Conservation (phyloP, 2,113 vertebrate species). For the Siniperca knerii region DNA sequence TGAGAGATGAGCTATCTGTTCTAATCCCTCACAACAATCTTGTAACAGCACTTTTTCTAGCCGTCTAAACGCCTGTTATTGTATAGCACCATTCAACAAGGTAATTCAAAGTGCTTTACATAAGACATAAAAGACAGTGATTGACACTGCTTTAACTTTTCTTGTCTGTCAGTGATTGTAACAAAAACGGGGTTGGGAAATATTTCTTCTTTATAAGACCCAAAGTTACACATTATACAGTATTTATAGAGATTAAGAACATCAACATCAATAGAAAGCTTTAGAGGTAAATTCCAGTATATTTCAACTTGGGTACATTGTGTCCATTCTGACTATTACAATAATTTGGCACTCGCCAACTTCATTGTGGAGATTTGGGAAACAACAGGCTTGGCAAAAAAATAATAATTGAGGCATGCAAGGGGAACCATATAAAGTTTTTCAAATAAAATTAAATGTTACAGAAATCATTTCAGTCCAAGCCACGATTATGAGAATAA, state of each 20-base stretch:
- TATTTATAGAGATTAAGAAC: too few species aligned
- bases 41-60: not conserved
- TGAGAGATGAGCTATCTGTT: not conserved
- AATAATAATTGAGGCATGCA: too few species aligned
- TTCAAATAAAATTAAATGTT: not conserved
- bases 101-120: not conserved
- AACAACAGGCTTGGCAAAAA: not conserved
- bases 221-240: too few species aligned
- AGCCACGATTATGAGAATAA: not conserved
- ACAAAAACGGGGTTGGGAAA: not conserved
- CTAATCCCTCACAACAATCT: not conserved
- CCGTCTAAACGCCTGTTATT: too few species aligned
- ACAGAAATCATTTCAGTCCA: not conserved
- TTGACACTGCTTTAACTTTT: not conserved
- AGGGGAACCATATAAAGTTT: too few species aligned
- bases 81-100: not conserved
- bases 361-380: not conserved
- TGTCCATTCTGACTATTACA: not conserved
- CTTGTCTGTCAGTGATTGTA: not conserved
- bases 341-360: not conserved
- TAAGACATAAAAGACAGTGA: not conserved
- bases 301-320: not conserved
- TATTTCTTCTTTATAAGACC: not conserved
- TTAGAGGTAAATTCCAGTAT: not conserved
- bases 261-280: not conserved